Conservation (phyloP, 2,113 vertebrate genomes). For the Hymenochirus boettgeri region DNA sequence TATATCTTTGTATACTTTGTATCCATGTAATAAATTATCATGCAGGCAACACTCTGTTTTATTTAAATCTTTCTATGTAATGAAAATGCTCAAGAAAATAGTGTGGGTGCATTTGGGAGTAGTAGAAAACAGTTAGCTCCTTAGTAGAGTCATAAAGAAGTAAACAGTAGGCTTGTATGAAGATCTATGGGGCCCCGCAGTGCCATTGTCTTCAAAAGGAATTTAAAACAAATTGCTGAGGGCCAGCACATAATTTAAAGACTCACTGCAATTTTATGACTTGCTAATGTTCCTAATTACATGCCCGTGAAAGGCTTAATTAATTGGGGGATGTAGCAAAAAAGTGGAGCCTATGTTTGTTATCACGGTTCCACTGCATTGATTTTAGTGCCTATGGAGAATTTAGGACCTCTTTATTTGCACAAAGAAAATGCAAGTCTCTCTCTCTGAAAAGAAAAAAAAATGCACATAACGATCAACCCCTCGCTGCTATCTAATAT, state of each 20-base stretch:
- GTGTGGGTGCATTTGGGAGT: slow-evolving; percentile 62
- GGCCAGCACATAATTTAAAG: slow-evolving; percentile 97
- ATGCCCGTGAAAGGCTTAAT: slow-evolving; percentile 99
- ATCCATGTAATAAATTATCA: slow-evolving; percentile 1
- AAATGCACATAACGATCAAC: slow-evolving; percentile 97
- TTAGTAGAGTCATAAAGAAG: slow-evolving; percentile 63
- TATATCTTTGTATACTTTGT: background rate
- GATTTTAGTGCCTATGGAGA: slow-evolving; percentile 98
- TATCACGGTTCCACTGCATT: slow-evolving; percentile 98
- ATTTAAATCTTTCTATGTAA: slow-evolving; percentile 56
- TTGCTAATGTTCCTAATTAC: slow-evolving; percentile 99
- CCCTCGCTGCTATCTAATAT: slow-evolving; percentile 99
- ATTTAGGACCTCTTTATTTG: slow-evolving; percentile 98
- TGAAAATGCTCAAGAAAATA: slow-evolving; percentile 51
- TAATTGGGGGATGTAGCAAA: slow-evolving; percentile 93
- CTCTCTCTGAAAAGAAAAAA: slow-evolving; percentile 73
- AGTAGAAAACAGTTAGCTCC: slow-evolving; percentile 60
- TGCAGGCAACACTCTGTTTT: slow-evolving; percentile 6
- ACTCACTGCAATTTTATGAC: slow-evolving; percentile 99
- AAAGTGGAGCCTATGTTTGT: slow-evolving; percentile 91
- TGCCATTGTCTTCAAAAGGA: slow-evolving; percentile 94
- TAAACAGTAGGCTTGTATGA: slow-evolving; percentile 79
- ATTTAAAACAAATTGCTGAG: slow-evolving; percentile 99
- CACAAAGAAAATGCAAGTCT: slow-evolving; percentile 98
- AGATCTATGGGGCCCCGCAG: slow-evolving; percentile 91